phyloP scores from a whole-genome alignment of 1,140 invertebrate species.

The Lordiphosa stackelbergi region DNA sequence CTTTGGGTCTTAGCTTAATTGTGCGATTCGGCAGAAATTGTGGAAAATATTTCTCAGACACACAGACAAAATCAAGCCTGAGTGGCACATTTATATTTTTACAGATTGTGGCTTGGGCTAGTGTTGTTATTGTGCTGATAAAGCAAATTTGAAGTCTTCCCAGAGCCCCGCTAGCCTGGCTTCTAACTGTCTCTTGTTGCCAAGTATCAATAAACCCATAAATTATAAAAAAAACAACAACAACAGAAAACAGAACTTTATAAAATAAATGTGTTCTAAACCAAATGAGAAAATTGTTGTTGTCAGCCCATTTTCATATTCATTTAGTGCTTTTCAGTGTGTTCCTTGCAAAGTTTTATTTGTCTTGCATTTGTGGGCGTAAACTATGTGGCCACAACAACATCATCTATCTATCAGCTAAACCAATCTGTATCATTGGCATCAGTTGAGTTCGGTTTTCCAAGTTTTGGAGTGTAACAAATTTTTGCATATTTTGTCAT shows the following conservation, averaged over 20 bases:
- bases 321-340: constrained; percentile 16
- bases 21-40: constrained; percentile 4
- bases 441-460: not conserved
- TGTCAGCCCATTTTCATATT: constrained; percentile 49
- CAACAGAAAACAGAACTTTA: not conserved
- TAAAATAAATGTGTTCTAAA: constrained; percentile 1
- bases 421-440: constrained; percentile 7
- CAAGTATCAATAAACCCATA: constrained; percentile 50
- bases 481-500: constrained; percentile 47
- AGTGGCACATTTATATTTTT: constrained; percentile 4
- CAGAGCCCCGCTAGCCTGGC: too few relatives aligned
- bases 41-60: constrained; percentile 5
- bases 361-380: constrained; percentile 36
- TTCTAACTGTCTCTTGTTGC: constrained; percentile 8
- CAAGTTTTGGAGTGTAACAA: constrained; percentile 20
- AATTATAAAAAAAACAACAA: constrained; percentile 36
- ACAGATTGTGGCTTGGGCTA: constrained; percentile 1
- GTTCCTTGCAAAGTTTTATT: constrained; percentile 6
- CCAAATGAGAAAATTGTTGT: constrained; percentile 39
- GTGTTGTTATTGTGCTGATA: constrained; percentile 25
- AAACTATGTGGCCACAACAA: constrained; percentile 23
- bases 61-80: not conserved
- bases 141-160: constrained; percentile 29
- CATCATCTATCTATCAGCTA: constrained; percentile 23
- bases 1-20: constrained; percentile 6